Conservation (phyloP, 64 coral and sea anemone species). For the Astreopora myriophthalma region DNA sequence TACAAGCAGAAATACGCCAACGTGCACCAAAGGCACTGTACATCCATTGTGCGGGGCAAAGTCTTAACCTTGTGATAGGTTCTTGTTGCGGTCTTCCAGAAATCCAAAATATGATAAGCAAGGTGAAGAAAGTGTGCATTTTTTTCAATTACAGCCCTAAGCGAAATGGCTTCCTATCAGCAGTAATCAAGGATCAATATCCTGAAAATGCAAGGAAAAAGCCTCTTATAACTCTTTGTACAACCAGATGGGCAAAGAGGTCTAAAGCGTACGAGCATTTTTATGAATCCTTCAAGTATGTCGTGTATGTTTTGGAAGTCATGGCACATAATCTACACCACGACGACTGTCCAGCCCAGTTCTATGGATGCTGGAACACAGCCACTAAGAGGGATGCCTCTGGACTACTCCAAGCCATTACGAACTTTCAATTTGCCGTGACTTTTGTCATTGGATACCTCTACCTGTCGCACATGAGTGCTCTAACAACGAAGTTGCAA, state of each 20-base stretch:
- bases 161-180: not conserved
- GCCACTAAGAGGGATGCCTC: not conserved
- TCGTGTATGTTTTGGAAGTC: not conserved
- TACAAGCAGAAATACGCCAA: not conserved
- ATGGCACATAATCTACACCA: not conserved
- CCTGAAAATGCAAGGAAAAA: not conserved
- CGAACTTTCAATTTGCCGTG: not conserved
- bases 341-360: not conserved
- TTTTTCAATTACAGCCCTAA: not conserved
- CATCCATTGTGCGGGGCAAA: slow-evolving; percentile 10
- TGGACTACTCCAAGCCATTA: not conserved
- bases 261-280: not conserved
- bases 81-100: not conserved
- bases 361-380: not conserved
- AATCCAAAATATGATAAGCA: not conserved
- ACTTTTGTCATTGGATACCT: not conserved
- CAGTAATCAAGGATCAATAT: not conserved
- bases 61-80: not conserved
- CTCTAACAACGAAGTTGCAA: not conserved
- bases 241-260: not conserved
- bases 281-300: not conserved
- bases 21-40: not conserved
- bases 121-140: not conserved
- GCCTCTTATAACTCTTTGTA: slow-evolving; percentile 1
- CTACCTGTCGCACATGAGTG: no score